Percentiles rank a stretch among this genome's conserved stretches.
Conservation (phyloP, 2,113 vertebrate species). For the Cyanistes caeruleus region DNA sequence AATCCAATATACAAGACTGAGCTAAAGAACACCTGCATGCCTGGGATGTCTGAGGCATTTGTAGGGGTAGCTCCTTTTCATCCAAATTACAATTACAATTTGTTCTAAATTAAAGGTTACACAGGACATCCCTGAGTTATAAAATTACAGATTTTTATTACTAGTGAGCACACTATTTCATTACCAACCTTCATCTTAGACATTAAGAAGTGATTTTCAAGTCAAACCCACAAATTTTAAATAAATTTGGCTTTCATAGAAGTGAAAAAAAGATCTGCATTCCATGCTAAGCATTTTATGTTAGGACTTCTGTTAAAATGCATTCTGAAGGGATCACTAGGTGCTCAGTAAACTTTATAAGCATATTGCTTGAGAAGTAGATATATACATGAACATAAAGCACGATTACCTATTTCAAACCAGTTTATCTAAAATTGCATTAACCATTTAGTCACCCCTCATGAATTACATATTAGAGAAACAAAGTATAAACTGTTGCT, state of each 20-base stretch:
- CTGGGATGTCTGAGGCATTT: neutral
- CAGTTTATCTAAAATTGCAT: neutral
- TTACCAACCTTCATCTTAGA: neutral
- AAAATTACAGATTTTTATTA: neutral
- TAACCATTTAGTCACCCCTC: neutral
- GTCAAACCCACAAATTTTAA: neutral
- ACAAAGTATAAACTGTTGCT: neutral
- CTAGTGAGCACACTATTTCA: neutral
- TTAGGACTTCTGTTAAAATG: neutral
- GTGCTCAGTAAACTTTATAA: neutral
- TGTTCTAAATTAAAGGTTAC: neutral
- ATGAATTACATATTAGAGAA: neutral
- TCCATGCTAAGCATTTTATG: neutral
- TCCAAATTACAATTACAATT: neutral
- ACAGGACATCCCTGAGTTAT: neutral
- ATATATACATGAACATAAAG: neutral
- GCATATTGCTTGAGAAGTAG: neutral
- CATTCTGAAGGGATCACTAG: neutral
- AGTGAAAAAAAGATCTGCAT: neutral
- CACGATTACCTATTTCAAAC: neutral
- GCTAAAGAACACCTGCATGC: neutral
- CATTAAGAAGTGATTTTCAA: neutral
- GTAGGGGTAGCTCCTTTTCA: neutral
- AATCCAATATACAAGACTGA: neutral
- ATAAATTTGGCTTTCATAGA: neutral